Conservation (phyloP, 53 echinoderm and acorn worm species). For the Henricia sp. region DNA sequence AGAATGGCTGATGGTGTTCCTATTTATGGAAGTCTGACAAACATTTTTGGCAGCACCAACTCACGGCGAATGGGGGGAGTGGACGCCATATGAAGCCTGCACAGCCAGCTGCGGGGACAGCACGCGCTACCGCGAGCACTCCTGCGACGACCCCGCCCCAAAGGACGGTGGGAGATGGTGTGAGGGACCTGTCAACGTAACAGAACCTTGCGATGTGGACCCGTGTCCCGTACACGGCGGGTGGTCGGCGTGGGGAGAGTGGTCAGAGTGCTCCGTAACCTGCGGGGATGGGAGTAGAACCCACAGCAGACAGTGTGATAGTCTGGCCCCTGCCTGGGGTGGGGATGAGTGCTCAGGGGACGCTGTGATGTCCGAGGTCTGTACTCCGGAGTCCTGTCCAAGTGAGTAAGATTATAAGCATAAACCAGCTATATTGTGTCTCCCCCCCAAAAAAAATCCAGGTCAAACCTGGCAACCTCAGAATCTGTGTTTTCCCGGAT, state of each 20-base stretch:
- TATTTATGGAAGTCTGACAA: neutral
- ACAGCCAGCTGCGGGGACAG: constrained; percentile 66
- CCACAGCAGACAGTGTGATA: constrained; percentile 50
- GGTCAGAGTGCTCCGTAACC: constrained; percentile 56
- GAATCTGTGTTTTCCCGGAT: too few relatives aligned
- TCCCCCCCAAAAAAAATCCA: neutral
- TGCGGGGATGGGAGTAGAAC: constrained; percentile 62
- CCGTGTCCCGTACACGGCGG: constrained; percentile 61
- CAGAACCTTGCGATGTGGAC: constrained; percentile 34
- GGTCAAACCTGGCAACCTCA: too few relatives aligned
- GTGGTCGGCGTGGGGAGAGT: constrained; percentile 71
- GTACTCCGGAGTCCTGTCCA: constrained; percentile 42
- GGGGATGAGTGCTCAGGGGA: constrained; percentile 59
- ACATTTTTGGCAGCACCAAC: constrained; percentile 47
- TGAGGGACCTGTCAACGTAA: neutral
- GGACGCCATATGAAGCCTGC: constrained; percentile 60
- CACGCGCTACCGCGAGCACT: constrained; percentile 10
- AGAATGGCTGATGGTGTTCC: neutral
- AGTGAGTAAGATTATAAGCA: constrained; percentile 28
- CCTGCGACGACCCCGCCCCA: constrained; percentile 68
- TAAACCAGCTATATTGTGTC: neutral
- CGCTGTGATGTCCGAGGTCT: constrained; percentile 13
- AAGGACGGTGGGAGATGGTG: constrained; percentile 48
- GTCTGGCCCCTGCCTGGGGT: constrained; percentile 66
- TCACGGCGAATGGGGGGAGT: constrained; percentile 71